Conservation (phyloP, 2,888 invertebrate genomes). For the Xestia sexstrigata region DNA sequence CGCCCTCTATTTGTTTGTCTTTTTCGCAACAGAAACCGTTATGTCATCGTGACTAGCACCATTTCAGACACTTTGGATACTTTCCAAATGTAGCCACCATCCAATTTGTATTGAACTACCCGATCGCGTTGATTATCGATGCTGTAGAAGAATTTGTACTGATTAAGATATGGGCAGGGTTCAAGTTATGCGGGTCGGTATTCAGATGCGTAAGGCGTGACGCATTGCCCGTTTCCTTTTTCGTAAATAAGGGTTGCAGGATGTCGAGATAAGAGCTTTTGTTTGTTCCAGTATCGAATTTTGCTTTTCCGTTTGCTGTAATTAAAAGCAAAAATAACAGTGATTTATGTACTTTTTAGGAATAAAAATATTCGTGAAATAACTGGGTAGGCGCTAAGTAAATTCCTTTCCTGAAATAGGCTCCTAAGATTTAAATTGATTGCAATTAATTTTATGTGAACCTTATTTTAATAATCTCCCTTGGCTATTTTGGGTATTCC, state of each 20-base stretch:
- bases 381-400: background rate
- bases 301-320: constrained; percentile 46
- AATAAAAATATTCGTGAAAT: background rate
- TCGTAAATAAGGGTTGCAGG: constrained; percentile 76
- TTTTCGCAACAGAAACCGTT: constrained; percentile 76
- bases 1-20: constrained; percentile 44
- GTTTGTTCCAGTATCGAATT: constrained; percentile 56
- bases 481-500: background rate
- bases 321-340: constrained; percentile 44
- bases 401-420: background rate
- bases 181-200: constrained; percentile 68
- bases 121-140: constrained; percentile 66
- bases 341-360: constrained; percentile 23
- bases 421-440: constrained; percentile 8
- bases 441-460: background rate
- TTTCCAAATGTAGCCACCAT: constrained; percentile 78
- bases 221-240: constrained; percentile 78
- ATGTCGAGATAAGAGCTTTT: constrained; percentile 67
- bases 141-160: constrained; percentile 33
- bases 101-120: constrained; percentile 70
- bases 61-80: constrained; percentile 83
- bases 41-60: constrained; percentile 80
- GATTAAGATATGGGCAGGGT: constrained; percentile 64
- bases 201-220: constrained; percentile 71
- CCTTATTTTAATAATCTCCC: background rate